These are phyloP conservation scores for Hetaerina americana DNA, from an alignment of 1,140 invertebrate species.

Conservation along the genomic window DNA sequence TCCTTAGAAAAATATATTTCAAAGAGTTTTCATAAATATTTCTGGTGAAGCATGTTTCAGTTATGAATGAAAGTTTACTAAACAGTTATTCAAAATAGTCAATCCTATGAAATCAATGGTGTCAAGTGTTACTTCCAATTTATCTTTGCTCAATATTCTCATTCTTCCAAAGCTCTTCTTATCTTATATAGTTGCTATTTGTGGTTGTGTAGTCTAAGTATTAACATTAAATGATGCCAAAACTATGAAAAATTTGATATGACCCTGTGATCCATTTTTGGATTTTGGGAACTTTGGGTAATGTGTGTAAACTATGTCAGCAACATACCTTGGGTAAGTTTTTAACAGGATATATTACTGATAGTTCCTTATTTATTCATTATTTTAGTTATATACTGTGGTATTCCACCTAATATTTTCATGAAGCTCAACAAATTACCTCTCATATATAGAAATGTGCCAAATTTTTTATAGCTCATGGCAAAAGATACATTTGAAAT, in stretches of 20 bases:
- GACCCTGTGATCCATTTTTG: neutral
- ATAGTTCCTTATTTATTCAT: neutral
- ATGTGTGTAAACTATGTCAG: neutral
- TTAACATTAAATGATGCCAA: neutral
- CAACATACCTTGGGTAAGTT: neutral
- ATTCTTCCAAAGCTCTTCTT: neutral
- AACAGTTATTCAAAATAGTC: neutral
- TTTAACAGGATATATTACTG: neutral
- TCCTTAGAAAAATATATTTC: neutral
- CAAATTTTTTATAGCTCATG: neutral
- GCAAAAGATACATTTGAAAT: too few species aligned
- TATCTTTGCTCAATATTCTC: neutral
- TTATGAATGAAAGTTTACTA: neutral
- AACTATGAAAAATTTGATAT: neutral
- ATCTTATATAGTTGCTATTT: neutral
- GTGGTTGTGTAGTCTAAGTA: neutral
- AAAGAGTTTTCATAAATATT: neutral
- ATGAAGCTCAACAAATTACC: neutral
- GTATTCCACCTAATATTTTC: neutral
- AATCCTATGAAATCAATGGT: neutral
- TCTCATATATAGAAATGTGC: neutral
- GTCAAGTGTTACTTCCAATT: neutral
- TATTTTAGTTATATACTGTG: neutral
- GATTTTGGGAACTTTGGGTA: neutral
- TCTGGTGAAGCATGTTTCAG: neutral